These are phyloP conservation scores for Spodoptera frugiperda DNA, from an alignment of 1,140 invertebrate genomes.

Conservation along the genomic window DNA sequence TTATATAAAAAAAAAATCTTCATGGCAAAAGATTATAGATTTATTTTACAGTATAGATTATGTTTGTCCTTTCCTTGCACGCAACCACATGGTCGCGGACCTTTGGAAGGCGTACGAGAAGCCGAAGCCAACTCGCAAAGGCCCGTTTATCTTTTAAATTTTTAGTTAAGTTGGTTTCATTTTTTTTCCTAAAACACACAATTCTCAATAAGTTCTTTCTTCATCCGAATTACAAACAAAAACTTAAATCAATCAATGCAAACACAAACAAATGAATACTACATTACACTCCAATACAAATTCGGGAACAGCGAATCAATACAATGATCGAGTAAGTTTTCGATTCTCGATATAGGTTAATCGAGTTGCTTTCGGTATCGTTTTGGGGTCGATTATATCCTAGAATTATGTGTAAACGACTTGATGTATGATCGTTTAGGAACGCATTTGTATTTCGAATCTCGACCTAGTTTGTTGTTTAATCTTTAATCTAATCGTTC, in stretches of 20 bases:
- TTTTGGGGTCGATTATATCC: background rate
- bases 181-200: too few relatives aligned
- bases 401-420: background rate
- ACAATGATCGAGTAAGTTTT: background rate
- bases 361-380: background rate
- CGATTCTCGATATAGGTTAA: slow-evolving; percentile 3
- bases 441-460: background rate
- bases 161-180: too few relatives aligned
- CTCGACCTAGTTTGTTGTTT: background rate
- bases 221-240: too few relatives aligned
- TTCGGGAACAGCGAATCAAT: background rate
- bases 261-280: background rate
- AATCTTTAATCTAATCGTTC: background rate
- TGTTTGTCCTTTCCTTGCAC: too few relatives aligned
- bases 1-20: too few relatives aligned
- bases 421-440: background rate
- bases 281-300: background rate
- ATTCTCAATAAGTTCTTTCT: too few relatives aligned
- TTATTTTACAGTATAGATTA: too few relatives aligned
- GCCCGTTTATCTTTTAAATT: too few relatives aligned
- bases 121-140: too few relatives aligned
- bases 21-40: too few relatives aligned
- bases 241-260: background rate
- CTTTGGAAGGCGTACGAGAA: too few relatives aligned
- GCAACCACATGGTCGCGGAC: too few relatives aligned